Conservation (phyloP, 2,113 vertebrate species). For the Oreochromis spilurus region DNA sequence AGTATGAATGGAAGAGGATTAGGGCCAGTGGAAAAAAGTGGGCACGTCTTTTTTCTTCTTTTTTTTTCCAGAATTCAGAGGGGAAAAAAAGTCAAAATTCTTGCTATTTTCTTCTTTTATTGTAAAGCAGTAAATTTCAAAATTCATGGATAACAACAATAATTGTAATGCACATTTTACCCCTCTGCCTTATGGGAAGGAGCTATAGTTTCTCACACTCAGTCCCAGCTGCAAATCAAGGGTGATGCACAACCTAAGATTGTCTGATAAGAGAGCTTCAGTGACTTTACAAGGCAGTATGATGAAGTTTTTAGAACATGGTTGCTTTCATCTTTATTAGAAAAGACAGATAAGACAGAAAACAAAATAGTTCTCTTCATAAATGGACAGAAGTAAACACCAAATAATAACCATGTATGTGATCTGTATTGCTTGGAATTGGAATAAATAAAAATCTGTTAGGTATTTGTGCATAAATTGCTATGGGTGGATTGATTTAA, state of each 20-base stretch:
- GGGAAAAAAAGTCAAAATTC: neutral
- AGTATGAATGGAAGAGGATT: neutral
- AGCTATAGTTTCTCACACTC: neutral
- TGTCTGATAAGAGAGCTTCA: neutral
- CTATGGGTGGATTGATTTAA: neutral
- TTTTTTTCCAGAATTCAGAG: neutral
- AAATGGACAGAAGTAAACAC: neutral
- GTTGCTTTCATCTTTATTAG: neutral
- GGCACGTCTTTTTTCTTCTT: rapidly evolving
- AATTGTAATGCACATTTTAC: neutral
- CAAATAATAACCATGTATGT: neutral
- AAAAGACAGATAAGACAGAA: neutral
- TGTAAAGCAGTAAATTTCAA: neutral
- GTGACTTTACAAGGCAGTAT: neutral
- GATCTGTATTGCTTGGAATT: neutral
- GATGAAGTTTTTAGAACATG: neutral
- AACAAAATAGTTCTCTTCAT: neutral
- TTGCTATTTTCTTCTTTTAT: neutral
- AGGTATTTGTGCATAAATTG: neutral
- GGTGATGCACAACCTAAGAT: neutral
- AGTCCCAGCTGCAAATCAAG: neutral
- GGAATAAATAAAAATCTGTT: neutral
- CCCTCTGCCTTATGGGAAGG: neutral
- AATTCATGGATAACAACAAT: neutral
- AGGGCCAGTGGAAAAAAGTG: rapidly evolving